Conservation (phyloP, 1,140 invertebrate genomes). For the Atta colombica region DNA sequence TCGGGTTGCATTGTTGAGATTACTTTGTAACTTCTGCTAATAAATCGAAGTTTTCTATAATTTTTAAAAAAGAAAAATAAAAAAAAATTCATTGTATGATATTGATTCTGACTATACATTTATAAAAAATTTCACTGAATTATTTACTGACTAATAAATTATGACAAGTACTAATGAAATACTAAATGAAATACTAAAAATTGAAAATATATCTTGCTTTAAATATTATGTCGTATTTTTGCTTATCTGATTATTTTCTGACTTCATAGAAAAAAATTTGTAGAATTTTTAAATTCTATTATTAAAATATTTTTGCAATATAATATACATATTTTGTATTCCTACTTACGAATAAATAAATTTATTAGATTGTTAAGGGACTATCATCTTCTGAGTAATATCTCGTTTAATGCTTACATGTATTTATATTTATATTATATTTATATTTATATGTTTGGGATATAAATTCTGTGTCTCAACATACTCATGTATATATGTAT, state of each 20-base stretch:
- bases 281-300: neutral
- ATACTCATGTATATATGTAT: neutral
- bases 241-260: neutral
- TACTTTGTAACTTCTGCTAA: neutral
- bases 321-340: neutral
- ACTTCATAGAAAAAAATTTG: neutral
- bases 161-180: neutral
- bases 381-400: neutral
- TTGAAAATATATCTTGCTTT: neutral
- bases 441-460: too few relatives aligned
- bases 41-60: neutral
- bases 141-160: neutral
- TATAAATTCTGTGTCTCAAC: slow-evolving; percentile 3
- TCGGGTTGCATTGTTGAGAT: neutral
- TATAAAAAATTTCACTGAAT: neutral
- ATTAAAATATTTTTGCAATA: neutral
- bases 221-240: neutral
- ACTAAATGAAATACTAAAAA: neutral
- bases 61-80: neutral
- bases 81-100: neutral
- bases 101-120: neutral
- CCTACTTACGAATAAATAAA: neutral
- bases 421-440: neutral
- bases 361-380: neutral
- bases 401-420: neutral